phyloP scores from a whole-genome alignment of 30 jellyfish, hydroid and myxozoan species.

The Rhopilema esculentum region DNA sequence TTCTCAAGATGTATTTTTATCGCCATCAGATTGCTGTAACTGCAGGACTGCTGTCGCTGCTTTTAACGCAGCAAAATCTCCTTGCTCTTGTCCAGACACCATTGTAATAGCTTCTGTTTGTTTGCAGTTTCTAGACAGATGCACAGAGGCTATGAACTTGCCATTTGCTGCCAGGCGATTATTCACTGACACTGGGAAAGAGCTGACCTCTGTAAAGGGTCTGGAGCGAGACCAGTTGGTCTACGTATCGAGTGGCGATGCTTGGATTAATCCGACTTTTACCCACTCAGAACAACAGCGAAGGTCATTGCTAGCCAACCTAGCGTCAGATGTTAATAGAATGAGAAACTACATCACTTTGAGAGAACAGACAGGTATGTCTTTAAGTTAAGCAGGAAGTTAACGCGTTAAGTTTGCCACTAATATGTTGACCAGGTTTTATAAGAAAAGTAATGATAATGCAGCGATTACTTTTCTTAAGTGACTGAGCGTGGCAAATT shows the following conservation, averaged over 20 bases:
- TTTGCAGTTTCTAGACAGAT: constrained; percentile 80
- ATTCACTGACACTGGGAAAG: constrained; percentile 83
- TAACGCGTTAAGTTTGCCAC: no score
- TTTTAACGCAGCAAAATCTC: not conserved
- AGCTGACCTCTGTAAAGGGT: constrained; percentile 42
- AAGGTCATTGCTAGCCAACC: constrained; percentile 74
- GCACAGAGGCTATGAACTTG: constrained; percentile 78
- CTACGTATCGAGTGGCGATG: constrained; percentile 89
- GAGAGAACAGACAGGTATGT: constrained; percentile 74
- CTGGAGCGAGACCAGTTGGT: constrained; percentile 79
- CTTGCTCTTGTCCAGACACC: not conserved
- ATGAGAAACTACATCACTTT: constrained; percentile 51
- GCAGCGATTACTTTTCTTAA: not conserved
- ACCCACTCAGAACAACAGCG: constrained; percentile 78
- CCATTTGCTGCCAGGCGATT: constrained; percentile 95
- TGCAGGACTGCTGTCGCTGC: not conserved
- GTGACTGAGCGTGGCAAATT: no score
- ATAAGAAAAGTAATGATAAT: no score
- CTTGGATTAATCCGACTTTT: constrained; percentile 80
- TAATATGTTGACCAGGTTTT: no score
- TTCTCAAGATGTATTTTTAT: no score
- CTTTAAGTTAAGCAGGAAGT: no score
- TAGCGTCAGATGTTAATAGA: constrained; percentile 83
- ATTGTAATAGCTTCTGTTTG: not conserved
- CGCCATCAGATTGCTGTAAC: no score